Conservation (phyloP, 1,140 invertebrate genomes). For the Steinernema feltiae region DNA sequence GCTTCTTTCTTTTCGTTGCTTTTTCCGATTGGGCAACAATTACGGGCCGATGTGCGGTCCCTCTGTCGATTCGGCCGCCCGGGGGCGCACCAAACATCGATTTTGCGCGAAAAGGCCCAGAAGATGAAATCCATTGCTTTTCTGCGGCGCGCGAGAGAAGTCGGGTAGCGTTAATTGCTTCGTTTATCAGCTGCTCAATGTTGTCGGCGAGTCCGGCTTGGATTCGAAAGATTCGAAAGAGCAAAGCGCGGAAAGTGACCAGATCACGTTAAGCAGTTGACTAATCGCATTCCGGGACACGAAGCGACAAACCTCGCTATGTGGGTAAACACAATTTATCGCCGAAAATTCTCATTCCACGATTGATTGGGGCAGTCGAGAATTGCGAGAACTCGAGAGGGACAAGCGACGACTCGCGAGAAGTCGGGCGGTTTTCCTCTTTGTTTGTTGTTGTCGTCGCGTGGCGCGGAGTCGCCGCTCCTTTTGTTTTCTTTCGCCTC, state of each 20-base stretch:
- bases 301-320: neutral
- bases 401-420: no score
- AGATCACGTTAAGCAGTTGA: neutral
- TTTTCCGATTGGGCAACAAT: neutral
- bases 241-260: neutral
- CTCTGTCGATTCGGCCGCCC: neutral
- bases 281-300: neutral
- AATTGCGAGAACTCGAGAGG: no score
- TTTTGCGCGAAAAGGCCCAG: neutral
- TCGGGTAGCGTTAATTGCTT: neutral
- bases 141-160: neutral
- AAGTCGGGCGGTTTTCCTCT: no score
- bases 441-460: no score
- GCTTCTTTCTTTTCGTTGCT: constrained; percentile 6
- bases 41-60: neutral
- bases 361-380: no score
- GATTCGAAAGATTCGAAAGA: no score
- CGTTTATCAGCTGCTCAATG: no score
- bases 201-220: no score
- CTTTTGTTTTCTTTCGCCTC: no score
- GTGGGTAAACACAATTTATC: no score
- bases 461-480: no score
- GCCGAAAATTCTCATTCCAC: no score
- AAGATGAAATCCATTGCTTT: neutral
- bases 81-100: neutral